Percentiles rank a stretch among this genome's conserved stretches.
These are phyloP conservation scores for Scolopax rusticola DNA, from an alignment of 2,797 vertebrate species.

Conservation along the genomic window DNA sequence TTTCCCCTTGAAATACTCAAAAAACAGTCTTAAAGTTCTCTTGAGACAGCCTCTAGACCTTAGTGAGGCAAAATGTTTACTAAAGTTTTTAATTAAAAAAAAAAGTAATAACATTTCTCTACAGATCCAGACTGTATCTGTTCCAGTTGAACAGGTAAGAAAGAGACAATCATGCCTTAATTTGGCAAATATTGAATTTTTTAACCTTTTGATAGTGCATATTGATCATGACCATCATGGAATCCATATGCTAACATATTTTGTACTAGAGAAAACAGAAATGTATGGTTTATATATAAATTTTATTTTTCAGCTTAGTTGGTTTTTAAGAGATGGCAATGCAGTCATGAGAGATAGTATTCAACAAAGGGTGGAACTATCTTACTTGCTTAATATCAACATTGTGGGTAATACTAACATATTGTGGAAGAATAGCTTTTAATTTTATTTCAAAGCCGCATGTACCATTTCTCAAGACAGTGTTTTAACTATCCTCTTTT, in stretches of 20 bases:
- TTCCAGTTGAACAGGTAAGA: neutral
- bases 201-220: neutral
- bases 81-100: slow-evolving; percentile 49
- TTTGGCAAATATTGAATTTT: neutral
- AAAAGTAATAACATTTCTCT: neutral
- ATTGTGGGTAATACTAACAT: neutral
- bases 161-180: neutral
- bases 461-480: neutral
- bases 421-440: neutral
- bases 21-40: slow-evolving; percentile 52
- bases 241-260: neutral
- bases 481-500: neutral
- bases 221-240: neutral
- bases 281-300: neutral
- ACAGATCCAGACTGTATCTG: neutral
- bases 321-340: neutral
- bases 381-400: neutral
- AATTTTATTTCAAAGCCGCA: neutral
- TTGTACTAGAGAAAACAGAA: neutral
- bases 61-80: slow-evolving; percentile 3
- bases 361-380: neutral
- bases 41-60: neutral
- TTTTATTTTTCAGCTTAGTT: neutral
- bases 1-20: slow-evolving; percentile 37
- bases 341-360: neutral